phyloP scores from a whole-genome alignment of 2,797 vertebrate species.

The Macropodus opercularis region DNA sequence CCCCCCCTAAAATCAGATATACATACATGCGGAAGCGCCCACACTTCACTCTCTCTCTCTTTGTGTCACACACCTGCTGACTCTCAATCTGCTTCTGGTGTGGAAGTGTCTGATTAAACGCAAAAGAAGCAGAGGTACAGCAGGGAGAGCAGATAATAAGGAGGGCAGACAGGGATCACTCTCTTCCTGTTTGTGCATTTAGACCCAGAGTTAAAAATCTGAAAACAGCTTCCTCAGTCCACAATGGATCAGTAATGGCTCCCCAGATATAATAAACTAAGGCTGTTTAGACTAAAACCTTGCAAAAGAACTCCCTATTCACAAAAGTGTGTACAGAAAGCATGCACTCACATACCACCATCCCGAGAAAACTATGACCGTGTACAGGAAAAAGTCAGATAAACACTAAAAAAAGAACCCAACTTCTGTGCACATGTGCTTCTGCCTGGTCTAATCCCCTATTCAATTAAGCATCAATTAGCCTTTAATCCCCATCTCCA shows the following conservation, averaged over 20 bases:
- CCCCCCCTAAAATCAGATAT: slow-evolving; percentile 18
- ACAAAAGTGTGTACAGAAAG: not conserved
- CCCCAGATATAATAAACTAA: slow-evolving; percentile 22
- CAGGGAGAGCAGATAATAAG: slow-evolving; percentile 28
- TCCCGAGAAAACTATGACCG: too few relatives aligned
- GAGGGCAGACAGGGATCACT: slow-evolving; percentile 47
- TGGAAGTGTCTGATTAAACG: slow-evolving; percentile 55
- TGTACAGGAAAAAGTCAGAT: slow-evolving; percentile 8
- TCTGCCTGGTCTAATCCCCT: slow-evolving; percentile 59
- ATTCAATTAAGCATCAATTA: slow-evolving; percentile 75
- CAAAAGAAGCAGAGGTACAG: slow-evolving; percentile 8
- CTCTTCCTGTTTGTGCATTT: slow-evolving; percentile 15
- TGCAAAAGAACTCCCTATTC: not conserved
- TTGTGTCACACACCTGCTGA: slow-evolving; percentile 65
- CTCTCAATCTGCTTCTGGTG: slow-evolving; percentile 67
- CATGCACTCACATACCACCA: too few relatives aligned
- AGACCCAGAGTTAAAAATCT: slow-evolving; percentile 17
- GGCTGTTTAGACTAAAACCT: slow-evolving; percentile 11
- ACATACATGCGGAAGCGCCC: not conserved
- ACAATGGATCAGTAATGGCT: slow-evolving; percentile 35
- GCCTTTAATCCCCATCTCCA: slow-evolving; percentile 70
- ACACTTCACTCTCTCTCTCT: not conserved
- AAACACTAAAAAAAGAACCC: slow-evolving; percentile 2
- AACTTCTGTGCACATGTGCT: slow-evolving; percentile 15
- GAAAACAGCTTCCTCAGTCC: slow-evolving; percentile 16